These are phyloP conservation scores for Scalopus aquaticus DNA, from an alignment of 2,113 vertebrate genomes.

Conservation along the genomic window DNA sequence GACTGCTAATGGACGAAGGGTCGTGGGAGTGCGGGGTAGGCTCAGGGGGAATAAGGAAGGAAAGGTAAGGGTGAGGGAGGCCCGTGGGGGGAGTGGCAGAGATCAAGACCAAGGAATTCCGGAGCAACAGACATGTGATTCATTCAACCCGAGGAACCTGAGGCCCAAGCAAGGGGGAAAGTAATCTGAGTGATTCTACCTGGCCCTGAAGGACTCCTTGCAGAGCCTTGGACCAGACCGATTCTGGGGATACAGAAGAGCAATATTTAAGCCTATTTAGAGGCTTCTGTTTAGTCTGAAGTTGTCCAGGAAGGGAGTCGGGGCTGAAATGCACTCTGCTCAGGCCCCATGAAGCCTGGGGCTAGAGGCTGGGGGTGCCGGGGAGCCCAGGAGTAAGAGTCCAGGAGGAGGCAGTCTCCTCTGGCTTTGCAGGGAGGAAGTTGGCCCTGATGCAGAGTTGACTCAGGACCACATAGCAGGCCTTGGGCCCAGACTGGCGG, in stretches of 20 bases:
- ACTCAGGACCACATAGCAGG: conserved; percentile 16
- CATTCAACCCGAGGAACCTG: neutral
- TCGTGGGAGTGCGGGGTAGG: neutral
- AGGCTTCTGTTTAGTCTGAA: neutral
- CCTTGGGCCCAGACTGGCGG: neutral
- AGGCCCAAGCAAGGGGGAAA: neutral
- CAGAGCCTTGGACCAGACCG: too few relatives aligned
- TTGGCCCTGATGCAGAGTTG: neutral
- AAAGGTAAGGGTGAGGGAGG: too few relatives aligned
- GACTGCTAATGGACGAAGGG: neutral
- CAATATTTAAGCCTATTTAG: neutral
- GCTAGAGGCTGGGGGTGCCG: neutral
- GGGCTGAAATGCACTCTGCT: neutral
- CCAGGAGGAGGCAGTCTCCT: neutral
- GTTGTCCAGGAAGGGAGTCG: neutral
- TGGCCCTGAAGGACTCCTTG: neutral
- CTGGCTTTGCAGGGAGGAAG: neutral
- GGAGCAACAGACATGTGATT: neutral
- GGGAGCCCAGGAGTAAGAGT: neutral
- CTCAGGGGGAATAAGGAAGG: neutral
- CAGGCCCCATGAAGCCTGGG: neutral
- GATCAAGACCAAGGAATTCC: neutral
- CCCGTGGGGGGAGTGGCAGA: neutral
- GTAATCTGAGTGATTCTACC: neutral
- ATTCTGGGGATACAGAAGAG: neutral